Evolutionary conservation across 2,888 invertebrate species (phyloP), one percentile per base, ranked within the genome.

Genomic region (Macrophya alboannulata): DNA sequence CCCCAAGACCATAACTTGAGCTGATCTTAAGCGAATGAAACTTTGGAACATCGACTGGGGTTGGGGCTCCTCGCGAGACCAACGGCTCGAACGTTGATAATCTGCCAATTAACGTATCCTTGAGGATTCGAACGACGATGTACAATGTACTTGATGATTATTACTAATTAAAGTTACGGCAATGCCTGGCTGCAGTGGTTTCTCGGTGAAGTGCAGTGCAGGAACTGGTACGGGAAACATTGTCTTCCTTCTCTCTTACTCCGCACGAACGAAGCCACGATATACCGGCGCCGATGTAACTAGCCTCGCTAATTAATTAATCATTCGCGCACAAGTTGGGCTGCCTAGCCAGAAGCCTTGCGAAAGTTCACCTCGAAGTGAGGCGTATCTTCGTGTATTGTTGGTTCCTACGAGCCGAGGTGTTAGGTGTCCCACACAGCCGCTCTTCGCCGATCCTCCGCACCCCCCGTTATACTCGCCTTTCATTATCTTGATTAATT

Each of bases 401-500:
- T 92, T 88, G 90, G 90, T 89, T 89, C 90, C 90, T 90, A 90
- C 91, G 89, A 91, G 89, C 90, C 90, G 89, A 92, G 92, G 92
- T 93, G 93, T 93, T 92, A 92, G 93, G 91, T 93, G 92, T 93
- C 92, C 91, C 91, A 90, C 91, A 90, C 92, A 93, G 91, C 87
- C 92, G 91, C 89, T 90, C 89, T 87, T 88, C 87, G 86, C 87
- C 86, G 86, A 87, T 89, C 89, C 88, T 87, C 87, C 87, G 68
- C 85, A 77, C 81, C 86, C 85, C 55, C 85, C 86, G 76, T 86
- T 86, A 86, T 83, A 68, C 51, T 62, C 74, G 31, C 25, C 91
- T 91, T 92, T 92, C 92, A 92, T 93, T 93, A 93, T 93, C 92
- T 93, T 93, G 92, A 93, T 93, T 93, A 93, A 93, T 93, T 93